Conservation (phyloP, 2,797 vertebrate genomes). For the Ceryle rudis region DNA sequence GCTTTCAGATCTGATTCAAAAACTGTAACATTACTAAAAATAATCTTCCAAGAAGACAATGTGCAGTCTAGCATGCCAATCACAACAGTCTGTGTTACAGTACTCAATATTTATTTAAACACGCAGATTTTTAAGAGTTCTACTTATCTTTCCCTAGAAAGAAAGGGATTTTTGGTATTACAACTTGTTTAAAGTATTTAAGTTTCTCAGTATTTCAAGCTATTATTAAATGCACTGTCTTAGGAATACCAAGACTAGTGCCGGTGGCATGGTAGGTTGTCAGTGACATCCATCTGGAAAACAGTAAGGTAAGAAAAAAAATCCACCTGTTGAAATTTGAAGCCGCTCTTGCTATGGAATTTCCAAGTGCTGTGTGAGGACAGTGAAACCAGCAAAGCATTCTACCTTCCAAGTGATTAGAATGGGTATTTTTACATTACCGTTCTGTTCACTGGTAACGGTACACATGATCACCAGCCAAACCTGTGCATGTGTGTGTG, state of each 20-base stretch:
- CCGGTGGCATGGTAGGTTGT: not conserved
- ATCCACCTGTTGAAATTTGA: not conserved
- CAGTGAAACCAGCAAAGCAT: not conserved
- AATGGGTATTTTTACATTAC: not conserved
- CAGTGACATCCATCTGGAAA: not conserved
- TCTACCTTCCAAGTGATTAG: not conserved
- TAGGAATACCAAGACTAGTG: not conserved
- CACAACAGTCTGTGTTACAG: not conserved
- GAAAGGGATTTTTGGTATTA: not conserved
- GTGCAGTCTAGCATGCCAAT: not conserved
- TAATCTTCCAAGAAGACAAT: not conserved
- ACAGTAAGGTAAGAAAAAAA: not conserved
- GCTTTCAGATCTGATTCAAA: not conserved
- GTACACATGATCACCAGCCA: not conserved
- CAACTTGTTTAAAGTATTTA: not conserved
- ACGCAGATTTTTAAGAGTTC: not conserved
- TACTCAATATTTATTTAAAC: not conserved
- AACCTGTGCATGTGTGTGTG: not conserved
- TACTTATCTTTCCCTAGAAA: not conserved
- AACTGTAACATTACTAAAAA: not conserved
- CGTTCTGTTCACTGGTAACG: not conserved
- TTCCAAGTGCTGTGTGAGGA: not conserved
- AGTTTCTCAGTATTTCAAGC: not conserved
- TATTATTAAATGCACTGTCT: not conserved
- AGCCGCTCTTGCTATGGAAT: not conserved